Percentiles rank a stretch among this genome's conserved stretches.
Conservation (phyloP, 2,113 vertebrate species). For the Tragulus kanchil region DNA sequence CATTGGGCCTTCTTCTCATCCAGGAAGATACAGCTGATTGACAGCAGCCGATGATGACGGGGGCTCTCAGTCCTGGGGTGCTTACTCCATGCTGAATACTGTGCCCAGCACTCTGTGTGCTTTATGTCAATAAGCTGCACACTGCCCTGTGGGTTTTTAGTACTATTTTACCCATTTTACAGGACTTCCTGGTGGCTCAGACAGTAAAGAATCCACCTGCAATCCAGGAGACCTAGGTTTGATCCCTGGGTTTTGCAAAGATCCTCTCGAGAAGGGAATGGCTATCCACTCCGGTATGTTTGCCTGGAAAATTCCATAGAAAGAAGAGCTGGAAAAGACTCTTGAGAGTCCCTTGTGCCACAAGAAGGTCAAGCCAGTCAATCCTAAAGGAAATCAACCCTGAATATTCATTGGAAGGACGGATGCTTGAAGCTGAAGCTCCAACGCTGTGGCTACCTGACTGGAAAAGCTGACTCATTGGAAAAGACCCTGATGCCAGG, state of each 20-base stretch:
- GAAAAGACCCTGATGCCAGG: background rate
- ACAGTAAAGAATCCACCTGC: background rate
- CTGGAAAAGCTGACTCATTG: background rate
- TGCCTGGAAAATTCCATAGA: background rate
- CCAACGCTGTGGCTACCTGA: background rate
- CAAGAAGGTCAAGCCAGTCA: background rate
- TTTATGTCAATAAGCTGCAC: background rate
- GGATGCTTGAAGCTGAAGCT: background rate
- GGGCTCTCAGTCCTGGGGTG: background rate
- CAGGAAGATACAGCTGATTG: background rate
- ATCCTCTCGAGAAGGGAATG: background rate
- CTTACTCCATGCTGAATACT: too few relatives aligned
- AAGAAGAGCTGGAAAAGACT: background rate
- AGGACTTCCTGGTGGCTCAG: background rate
- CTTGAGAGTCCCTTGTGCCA: background rate
- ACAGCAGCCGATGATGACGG: fast-evolving
- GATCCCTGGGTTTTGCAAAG: background rate
- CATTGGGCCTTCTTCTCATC: background rate
- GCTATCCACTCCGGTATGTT: background rate
- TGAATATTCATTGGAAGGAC: background rate
- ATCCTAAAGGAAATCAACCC: background rate
- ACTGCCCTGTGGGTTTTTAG: background rate
- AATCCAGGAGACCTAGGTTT: background rate
- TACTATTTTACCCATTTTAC: background rate
- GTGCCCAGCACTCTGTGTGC: fast-evolving